phyloP scores from a whole-genome alignment of 2,113 vertebrate species.

The Xiphophorus couchianus region DNA sequence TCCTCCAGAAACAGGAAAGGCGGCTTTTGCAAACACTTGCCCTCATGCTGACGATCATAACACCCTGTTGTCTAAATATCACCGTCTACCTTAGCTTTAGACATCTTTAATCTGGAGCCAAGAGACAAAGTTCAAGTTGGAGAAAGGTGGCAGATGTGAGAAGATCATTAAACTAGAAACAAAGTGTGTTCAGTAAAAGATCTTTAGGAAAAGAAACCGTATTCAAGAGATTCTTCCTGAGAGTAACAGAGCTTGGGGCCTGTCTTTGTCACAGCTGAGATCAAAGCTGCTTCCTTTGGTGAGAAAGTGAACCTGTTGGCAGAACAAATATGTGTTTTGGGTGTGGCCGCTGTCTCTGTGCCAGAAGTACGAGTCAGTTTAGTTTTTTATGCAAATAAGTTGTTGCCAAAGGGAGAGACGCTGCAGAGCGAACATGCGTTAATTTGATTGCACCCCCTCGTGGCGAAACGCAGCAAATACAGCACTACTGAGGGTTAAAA shows the following conservation, averaged over 20 bases:
- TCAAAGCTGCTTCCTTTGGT: not conserved
- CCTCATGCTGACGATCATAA: not conserved
- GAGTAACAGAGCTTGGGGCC: not conserved
- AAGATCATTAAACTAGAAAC: not conserved
- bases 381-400: slow-evolving; percentile 27
- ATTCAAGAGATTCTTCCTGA: not conserved
- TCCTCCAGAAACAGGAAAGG: slow-evolving; percentile 3
- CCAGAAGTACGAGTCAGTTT: slow-evolving; percentile 58
- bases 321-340: slow-evolving; percentile 32
- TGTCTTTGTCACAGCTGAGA: not conserved
- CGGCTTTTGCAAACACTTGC: not conserved
- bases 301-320: slow-evolving; percentile 25
- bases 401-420: not conserved
- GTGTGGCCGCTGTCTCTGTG: slow-evolving; percentile 41
- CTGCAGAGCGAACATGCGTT: slow-evolving; percentile 5
- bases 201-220: not conserved
- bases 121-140: not conserved
- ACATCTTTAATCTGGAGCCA: not conserved
- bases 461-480: slow-evolving; percentile 23
- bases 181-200: not conserved
- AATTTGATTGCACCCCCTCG: slow-evolving; percentile 23
- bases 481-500: not conserved
- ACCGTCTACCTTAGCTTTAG: not conserved
- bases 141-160: not conserved
- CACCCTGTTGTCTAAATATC: not conserved